Evolutionary conservation across 53 echinoderm and acorn worm genomes (phyloP).

Genomic region (Apostichopus leukothele): DNA sequence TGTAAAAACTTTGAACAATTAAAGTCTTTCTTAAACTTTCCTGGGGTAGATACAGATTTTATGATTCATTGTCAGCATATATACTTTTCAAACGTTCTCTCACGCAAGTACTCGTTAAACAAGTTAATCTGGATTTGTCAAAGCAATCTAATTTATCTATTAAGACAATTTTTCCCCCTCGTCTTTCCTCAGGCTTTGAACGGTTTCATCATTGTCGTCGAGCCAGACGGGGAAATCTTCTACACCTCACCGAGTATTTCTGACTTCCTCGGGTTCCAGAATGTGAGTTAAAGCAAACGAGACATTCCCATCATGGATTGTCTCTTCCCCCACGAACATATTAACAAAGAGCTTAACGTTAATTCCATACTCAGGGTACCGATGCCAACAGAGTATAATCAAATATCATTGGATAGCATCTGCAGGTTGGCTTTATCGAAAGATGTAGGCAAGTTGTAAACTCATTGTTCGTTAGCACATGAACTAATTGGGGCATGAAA

Average conservation of each 20-base stretch:
- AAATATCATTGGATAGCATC: not conserved
- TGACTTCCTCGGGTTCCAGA: constrained; percentile 93
- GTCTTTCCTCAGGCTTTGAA: constrained; percentile 72
- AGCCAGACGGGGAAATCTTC: constrained; percentile 89
- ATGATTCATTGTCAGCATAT: too few species aligned
- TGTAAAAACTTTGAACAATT: too few species aligned
- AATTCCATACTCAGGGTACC: too few species aligned
- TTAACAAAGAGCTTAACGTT: too few species aligned
- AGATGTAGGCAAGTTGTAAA: not conserved
- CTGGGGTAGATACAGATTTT: too few species aligned
- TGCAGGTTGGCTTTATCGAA: not conserved
- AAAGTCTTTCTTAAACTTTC: too few species aligned
- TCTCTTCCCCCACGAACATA: too few species aligned
- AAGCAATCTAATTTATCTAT: too few species aligned
- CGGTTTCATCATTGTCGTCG: constrained; percentile 88
- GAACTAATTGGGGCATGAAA: constrained; percentile 3
- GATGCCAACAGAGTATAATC: too few species aligned
- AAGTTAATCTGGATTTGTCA: too few species aligned
- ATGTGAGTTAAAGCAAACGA: constrained; percentile 64
- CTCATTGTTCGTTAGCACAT: not conserved
- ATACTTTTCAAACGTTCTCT: too few species aligned
- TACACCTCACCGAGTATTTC: constrained; percentile 87
- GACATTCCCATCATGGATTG: not conserved
- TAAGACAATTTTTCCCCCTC: not conserved
- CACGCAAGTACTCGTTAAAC: too few species aligned